Evolutionary conservation across 2,113 vertebrate species (phyloP).

Genomic region (Zeus faber): DNA sequence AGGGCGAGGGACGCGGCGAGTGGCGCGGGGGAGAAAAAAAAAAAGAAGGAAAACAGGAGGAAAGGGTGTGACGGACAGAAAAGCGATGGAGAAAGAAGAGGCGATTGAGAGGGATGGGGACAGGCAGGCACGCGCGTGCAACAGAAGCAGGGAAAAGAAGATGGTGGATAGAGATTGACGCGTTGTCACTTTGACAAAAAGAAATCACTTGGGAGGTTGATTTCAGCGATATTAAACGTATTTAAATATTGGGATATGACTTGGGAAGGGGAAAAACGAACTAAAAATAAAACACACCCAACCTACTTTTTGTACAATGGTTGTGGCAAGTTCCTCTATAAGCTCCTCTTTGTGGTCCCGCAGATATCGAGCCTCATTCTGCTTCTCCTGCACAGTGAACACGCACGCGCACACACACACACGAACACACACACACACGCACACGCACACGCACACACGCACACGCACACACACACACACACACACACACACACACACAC

Average conservation of each 20-base stretch:
- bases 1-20: neutral
- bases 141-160: neutral
- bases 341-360: slow-evolving; percentile 94
- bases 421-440: slow-evolving; percentile 13
- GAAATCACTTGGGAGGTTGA: neutral
- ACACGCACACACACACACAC: slow-evolving; percentile 20
- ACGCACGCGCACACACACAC: slow-evolving; percentile 20
- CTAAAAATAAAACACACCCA: neutral
- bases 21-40: no score
- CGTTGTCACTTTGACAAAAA: neutral
- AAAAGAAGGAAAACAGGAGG: no score
- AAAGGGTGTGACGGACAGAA: neutral
- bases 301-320: slow-evolving; percentile 93
- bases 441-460: slow-evolving; percentile 9
- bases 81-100: slow-evolving; percentile 1
- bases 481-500: slow-evolving; percentile 14
- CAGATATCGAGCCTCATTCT: slow-evolving; percentile 93
- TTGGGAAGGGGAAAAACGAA: neutral
- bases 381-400: slow-evolving; percentile 92
- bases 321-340: slow-evolving; percentile 92
- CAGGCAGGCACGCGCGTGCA: neutral
- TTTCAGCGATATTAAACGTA: neutral
- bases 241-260: neutral
- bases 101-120: neutral
- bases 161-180: neutral